phyloP scores from a whole-genome alignment of 1,140 invertebrate genomes.

The Zaprionus davidi region DNA sequence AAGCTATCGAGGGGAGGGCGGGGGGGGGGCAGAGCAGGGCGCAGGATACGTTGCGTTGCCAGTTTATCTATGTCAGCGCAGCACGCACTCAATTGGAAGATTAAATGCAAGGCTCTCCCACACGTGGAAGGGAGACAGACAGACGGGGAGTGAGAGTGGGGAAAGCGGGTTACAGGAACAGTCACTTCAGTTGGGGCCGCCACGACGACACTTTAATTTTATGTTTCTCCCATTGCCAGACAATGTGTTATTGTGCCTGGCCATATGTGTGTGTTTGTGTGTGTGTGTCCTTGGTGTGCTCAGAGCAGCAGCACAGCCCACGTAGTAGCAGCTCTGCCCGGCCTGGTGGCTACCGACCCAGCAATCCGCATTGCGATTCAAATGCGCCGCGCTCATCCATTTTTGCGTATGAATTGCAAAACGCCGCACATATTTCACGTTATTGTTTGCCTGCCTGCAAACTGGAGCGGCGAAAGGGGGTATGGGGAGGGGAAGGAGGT shows the following conservation, averaged over 20 bases:
- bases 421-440: slow-evolving; percentile 83
- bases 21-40: slow-evolving; percentile 30
- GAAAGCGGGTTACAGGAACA: neutral
- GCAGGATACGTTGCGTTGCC: slow-evolving; percentile 55
- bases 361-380: slow-evolving; percentile 63
- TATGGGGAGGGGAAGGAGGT: neutral
- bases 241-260: slow-evolving; percentile 70
- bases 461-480: slow-evolving; percentile 10
- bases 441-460: slow-evolving; percentile 67
- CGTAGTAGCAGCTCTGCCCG: neutral
- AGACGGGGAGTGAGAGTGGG: neutral
- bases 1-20: neutral
- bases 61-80: slow-evolving; percentile 79
- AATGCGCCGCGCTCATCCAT: slow-evolving; percentile 76
- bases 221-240: slow-evolving; percentile 59
- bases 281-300: slow-evolving; percentile 40
- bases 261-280: slow-evolving; percentile 45
- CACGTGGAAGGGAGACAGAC: neutral
- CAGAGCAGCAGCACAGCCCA: slow-evolving; percentile 26
- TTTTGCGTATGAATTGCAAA: slow-evolving; percentile 83
- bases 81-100: slow-evolving; percentile 82
- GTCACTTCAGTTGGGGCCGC: slow-evolving; percentile 39
- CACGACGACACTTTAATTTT: slow-evolving; percentile 58
- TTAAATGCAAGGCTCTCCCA: slow-evolving; percentile 67
- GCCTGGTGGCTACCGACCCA: neutral